Evolutionary conservation across 2,113 vertebrate species (phyloP).

Genomic region (Tinamus guttatus): DNA sequence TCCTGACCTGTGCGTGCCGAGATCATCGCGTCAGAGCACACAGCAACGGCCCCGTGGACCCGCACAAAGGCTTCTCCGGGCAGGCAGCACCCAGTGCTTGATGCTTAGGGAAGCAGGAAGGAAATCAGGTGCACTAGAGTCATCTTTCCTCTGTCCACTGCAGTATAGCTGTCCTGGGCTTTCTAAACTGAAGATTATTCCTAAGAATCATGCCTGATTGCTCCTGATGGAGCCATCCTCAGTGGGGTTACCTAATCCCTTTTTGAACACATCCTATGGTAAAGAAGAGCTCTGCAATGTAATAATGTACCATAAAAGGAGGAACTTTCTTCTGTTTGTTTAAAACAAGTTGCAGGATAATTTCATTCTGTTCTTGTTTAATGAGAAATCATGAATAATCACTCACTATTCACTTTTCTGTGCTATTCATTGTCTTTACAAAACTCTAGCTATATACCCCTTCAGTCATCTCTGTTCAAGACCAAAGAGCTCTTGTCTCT

Average conservation of each 20-base stretch:
- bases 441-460: neutral
- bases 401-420: neutral
- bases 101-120: neutral
- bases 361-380: slow-evolving; percentile 18
- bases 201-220: neutral
- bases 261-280: fast-evolving
- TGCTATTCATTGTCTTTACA: neutral
- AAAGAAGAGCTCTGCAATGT: neutral
- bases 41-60: fast-evolving
- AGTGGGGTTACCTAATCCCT: neutral
- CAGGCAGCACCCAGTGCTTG: neutral
- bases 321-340: slow-evolving; percentile 30
- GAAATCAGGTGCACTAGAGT: neutral
- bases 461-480: neutral
- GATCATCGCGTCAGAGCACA: neutral
- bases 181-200: neutral
- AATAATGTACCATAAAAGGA: neutral
- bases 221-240: neutral
- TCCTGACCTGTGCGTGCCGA: fast-evolving
- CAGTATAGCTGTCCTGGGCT: neutral
- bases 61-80: neutral
- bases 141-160: neutral
- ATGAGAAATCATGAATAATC: slow-evolving; percentile 37
- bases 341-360: neutral
- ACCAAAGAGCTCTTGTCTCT: slow-evolving; percentile 13